phyloP scores from a whole-genome alignment of 2,888 invertebrate genomes.

The Villa cingulata region DNA sequence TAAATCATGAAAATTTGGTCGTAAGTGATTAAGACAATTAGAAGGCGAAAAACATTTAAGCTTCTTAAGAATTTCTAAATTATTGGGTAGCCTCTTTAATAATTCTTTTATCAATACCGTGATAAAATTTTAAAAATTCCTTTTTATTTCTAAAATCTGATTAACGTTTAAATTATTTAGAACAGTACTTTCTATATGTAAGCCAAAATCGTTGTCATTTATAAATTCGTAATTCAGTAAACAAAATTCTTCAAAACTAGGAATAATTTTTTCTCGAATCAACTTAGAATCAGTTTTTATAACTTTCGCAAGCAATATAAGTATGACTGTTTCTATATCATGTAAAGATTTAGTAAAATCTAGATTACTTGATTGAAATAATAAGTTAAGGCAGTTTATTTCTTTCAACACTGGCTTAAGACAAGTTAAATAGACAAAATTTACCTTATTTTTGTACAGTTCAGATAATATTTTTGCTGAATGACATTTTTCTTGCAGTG shows the following conservation, averaged over 20 bases:
- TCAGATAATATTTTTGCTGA: background rate
- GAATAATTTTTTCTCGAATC: too few relatives aligned
- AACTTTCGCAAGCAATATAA: background rate
- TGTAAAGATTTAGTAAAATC: background rate
- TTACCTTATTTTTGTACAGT: background rate
- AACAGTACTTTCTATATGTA: too few relatives aligned
- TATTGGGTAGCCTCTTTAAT: background rate
- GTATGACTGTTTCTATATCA: background rate
- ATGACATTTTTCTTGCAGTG: constrained; percentile 10
- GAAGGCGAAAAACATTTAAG: background rate
- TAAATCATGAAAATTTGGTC: background rate
- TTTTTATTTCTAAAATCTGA: too few relatives aligned
- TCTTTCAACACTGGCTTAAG: background rate
- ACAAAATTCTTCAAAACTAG: too few relatives aligned
- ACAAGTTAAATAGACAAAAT: background rate
- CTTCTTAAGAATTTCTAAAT: background rate
- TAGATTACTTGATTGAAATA: background rate
- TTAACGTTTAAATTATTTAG: too few relatives aligned
- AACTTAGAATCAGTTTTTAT: too few relatives aligned
- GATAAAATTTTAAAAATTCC: too few relatives aligned
- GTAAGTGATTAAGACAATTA: background rate
- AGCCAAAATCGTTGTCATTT: too few relatives aligned
- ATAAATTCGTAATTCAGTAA: too few relatives aligned
- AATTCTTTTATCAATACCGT: background rate
- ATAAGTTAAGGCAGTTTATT: background rate